These are phyloP conservation scores for Chaenocephalus aceratus DNA, from an alignment of 2,113 vertebrate species.

Conservation along the genomic window DNA sequence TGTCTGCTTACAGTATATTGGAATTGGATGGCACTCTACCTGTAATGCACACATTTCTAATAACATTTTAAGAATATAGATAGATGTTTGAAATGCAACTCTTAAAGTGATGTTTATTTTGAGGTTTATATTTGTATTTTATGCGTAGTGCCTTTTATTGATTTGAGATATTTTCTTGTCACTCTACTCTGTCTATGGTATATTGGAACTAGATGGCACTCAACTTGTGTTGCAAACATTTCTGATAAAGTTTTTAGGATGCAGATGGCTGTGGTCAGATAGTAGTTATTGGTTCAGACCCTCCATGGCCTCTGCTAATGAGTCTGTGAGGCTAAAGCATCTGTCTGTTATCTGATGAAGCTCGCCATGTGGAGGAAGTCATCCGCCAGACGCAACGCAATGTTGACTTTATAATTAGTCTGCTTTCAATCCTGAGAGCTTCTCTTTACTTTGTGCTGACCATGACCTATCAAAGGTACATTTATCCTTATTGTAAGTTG, in stretches of 20 bases:
- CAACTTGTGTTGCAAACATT: no score
- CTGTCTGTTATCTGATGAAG: conserved; percentile 75
- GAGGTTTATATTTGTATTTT: no score
- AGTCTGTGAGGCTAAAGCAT: conserved; percentile 73
- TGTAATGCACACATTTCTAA: no score
- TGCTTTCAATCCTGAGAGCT: conserved; percentile 38
- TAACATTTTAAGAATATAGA: no score
- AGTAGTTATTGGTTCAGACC: conserved; percentile 61
- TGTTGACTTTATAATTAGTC: conserved; percentile 62
- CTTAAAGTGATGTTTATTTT: no score
- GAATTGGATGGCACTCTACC: no score
- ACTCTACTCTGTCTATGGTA: no score
- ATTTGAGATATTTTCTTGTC: no score
- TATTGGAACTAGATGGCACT: no score
- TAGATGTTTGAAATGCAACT: no score
- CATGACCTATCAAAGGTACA: conserved; percentile 24
- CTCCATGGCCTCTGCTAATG: conserved; percentile 76
- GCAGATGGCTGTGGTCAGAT: conserved; percentile 76
- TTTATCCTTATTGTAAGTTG: not conserved
- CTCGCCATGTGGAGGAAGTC: conserved; percentile 77
- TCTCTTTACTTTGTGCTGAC: conserved; percentile 24
- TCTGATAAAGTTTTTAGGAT: conserved; percentile 37
- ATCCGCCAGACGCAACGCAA: conserved; percentile 37
- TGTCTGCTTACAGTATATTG: no score
- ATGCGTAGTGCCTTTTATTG: no score